Evolutionary conservation across 2,888 invertebrate species (phyloP), one percentile per base, ranked within the genome.

Genomic region (Brenthis hecate): DNA sequence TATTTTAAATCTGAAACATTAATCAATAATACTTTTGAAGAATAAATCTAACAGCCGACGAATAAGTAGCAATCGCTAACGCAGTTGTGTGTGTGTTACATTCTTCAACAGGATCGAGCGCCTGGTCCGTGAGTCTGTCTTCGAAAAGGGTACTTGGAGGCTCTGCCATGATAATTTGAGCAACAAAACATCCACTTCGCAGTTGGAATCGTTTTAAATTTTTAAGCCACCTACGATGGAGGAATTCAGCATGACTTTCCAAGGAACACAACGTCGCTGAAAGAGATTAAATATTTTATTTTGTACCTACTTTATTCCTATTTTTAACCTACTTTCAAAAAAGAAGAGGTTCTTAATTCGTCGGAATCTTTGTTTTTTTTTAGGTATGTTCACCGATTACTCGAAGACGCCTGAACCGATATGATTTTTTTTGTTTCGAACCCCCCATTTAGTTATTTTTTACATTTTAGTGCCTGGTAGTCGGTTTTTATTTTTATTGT

Each of bases 31-130:
- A 66, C 13, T 58, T 43, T 66, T 74, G 71, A 11, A 75, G 51
- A n/a, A 76, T 69, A 60, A 65, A 74, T 71, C 76, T 72, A 28
- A 74, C 56, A 4, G 73, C 76, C 2, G 69, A 61, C 4, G 75
- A 66, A 28, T 71, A 65, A 3, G 71, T 64, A 13, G 65, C 72
- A 8, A 72, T 56, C 6, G 74, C 73, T 23, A 74, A 43, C 4
- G 65, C 71, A 2, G 75, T 75, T 2, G 71, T 66, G 32, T 74
- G 73, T 19, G 65, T 48, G 36, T 67, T 69, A 61, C 75, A 75
- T 19, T 43, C 63, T 0, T 67, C 65, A 6, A 66, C 53, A 8
- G 62, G 19, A 47, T 57, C 28, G 13, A 56, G 57, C 16, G 14
- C 1, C 50, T 54, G 19, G 6, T 6, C 43, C 19, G 19, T 53